Percentiles rank a stretch among this genome's conserved stretches.
Evolutionary conservation across 2,888 invertebrate genomes (phyloP).

Genomic region (Melitaea athalia): DNA sequence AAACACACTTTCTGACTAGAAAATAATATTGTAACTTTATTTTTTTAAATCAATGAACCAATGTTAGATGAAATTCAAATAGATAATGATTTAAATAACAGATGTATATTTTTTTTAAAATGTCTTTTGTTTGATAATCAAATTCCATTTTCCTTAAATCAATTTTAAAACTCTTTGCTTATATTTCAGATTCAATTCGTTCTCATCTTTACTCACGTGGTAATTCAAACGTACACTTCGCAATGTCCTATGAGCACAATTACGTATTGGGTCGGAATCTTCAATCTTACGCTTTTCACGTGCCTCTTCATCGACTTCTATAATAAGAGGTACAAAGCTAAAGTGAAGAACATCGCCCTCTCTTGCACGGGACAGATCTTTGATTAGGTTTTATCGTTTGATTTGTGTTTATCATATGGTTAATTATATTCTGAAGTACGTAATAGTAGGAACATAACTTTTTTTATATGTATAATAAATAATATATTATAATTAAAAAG

Average conservation of each 20-base stretch:
- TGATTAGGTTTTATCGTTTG: slow-evolving; percentile 18
- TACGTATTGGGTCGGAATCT: slow-evolving; percentile 48
- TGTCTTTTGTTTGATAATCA: background rate
- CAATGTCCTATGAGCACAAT: slow-evolving; percentile 49
- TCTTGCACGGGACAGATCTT: slow-evolving; percentile 24
- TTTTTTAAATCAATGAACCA: too few species aligned
- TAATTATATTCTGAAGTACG: background rate
- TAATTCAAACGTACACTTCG: slow-evolving; percentile 46
- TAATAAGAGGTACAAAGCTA: slow-evolving; percentile 42
- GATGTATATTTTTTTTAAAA: background rate
- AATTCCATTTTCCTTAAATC: background rate
- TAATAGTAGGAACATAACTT: slow-evolving; percentile 2
- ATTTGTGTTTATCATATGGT: background rate
- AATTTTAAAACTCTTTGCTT: background rate
- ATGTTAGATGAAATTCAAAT: too few species aligned
- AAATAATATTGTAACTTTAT: too few species aligned
- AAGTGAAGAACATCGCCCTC: slow-evolving; percentile 6
- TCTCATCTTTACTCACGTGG: slow-evolving; percentile 45
- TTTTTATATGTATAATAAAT: background rate
- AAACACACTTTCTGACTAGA: too few species aligned
- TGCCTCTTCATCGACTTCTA: slow-evolving; percentile 51
- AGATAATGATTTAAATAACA: too few species aligned
- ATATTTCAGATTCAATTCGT: slow-evolving; percentile 51
- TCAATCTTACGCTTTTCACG: slow-evolving; percentile 47
- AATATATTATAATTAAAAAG: background rate